Base-by-base conservation (phyloP, 2,113 vertebrate genomes). In the Lycaon pictus region DNA sequence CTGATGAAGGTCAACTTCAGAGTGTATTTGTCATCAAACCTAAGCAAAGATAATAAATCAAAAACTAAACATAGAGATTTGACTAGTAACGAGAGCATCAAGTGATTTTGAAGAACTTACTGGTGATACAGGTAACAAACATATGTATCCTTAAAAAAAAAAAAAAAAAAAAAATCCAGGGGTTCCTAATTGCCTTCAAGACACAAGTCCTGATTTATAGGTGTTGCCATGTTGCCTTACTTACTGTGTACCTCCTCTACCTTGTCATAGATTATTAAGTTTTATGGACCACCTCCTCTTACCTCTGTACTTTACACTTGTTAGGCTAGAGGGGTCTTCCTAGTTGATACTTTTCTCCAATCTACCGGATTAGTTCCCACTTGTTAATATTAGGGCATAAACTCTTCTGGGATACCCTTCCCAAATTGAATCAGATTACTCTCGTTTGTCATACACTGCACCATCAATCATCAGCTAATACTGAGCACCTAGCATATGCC, bases 1-100 rank as follows among this genome's bases (percentile, higher is more conserved):
- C 99, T 99, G 71, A 99, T 99, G 98, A 99, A 99, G 2, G 99
- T 99, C 72, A 99, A 97, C 93, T 99, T 99, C 96, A 99, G 98
- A 0, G 99, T 99, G 98, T 99, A 99, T 83, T 99, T 99, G 98
- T 99, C 99, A 63, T 99, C 99, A 0, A 99, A 99, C 98, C 99
- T 99, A 97, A 1, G 80, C 55, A 98, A 96, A 98, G 69, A 97
- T 15, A 93, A 88, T 58, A 96, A 87, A 60, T 93, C 29, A 96
- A 93, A 96, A 95, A 79, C 16, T 51, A 97, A 87, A 94, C 48
- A 88, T 16, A 95, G 13, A 71, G 55, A 92, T 79, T 96, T 60
- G 93, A 85, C 48, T 51, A 93, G 56, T 90, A 96, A 92, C 19
- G 0, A 92, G 1, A 89, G 71, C 22, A 90, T 27, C 32, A 90